Evolutionary conservation across 2,888 invertebrate species (phyloP), one percentile per base, ranked within the genome.

Genomic region (Atethmia centrago): DNA sequence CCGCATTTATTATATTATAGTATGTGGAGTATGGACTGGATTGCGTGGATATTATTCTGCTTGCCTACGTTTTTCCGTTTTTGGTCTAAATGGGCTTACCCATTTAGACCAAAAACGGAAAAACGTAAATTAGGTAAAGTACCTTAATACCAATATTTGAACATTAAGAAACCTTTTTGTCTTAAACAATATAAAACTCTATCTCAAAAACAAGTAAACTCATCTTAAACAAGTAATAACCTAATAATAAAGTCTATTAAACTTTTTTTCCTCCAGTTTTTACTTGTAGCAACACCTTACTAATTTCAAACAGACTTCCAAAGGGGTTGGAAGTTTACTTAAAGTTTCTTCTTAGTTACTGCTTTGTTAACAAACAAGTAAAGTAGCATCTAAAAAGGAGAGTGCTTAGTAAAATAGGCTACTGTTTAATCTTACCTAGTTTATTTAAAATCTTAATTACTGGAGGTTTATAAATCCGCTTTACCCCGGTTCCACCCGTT

Each of bases 311-410:
- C 69, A 56, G 68, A 68, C 58, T 65, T 51, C 12, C 31, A 62
- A 85, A 75, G 73, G 72, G 73, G 61, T 73, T 21, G 31, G 2
- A 65, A 75, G 73, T 80, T 85, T 66, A 19, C 25, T 64, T 69
- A 61, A 84, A 84, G 45, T 74, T 84, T 64, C 31, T 16, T 51
- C 64, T 63, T 40, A 55, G 70, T 79, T 55, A 28, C 25, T 65
- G 68, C 62, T 85, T 82, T 82, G 75, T 71, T 72, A 53, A 25
- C 55, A 69, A 81, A 79, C 47, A 82, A 66, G 61, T 55, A 31
- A 65, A 40, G 59, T 47, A 45, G 12, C 12, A 31, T 58, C 47
- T 65, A 65, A 65, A 68, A 78, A 36, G 65, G 14, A 31, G 14
- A 12, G 21, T 28, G 31, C 45, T 65, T 47, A 36, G 42, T 59